Conservation (phyloP, 2,797 vertebrate species). For the Myotis vivesi region DNA sequence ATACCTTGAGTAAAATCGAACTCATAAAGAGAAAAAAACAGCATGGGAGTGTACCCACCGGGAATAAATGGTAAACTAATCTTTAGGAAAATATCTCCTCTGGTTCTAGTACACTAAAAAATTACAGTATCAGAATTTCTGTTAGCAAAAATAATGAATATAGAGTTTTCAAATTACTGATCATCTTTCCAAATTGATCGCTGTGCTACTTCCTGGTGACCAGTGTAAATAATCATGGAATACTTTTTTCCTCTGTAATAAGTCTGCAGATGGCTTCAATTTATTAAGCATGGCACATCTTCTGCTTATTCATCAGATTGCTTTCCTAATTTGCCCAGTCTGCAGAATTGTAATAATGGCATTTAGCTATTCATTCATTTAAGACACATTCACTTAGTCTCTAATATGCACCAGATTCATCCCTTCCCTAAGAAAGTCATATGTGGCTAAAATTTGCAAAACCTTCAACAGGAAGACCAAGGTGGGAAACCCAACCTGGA, state of each 20-base stretch:
- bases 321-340: slow-evolving; percentile 27
- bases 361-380: slow-evolving; percentile 32
- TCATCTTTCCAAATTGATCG: slow-evolving; percentile 45
- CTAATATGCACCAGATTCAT: neutral
- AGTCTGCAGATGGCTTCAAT: slow-evolving; percentile 53
- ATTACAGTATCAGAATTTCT: slow-evolving; percentile 4
- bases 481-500: neutral
- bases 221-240: slow-evolving; percentile 57
- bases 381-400: slow-evolving; percentile 14
- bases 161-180: slow-evolving; percentile 34
- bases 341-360: slow-evolving; percentile 8
- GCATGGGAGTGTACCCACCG: slow-evolving; percentile 5
- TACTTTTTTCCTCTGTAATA: slow-evolving; percentile 3
- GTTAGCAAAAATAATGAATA: slow-evolving; percentile 42
- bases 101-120: neutral
- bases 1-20: slow-evolving; percentile 13
- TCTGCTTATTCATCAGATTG: slow-evolving; percentile 16
- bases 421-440: neutral
- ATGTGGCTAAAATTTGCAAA: neutral
- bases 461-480: neutral
- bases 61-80: slow-evolving; percentile 51
- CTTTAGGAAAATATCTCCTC: slow-evolving; percentile 45
- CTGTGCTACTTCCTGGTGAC: slow-evolving; percentile 36
- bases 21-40: neutral
- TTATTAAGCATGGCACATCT: slow-evolving; percentile 28